Evolutionary conservation across 2,797 vertebrate genomes (phyloP), one percentile per base, ranked within the genome.

Genomic region (Sebastes wilsoni): DNA sequence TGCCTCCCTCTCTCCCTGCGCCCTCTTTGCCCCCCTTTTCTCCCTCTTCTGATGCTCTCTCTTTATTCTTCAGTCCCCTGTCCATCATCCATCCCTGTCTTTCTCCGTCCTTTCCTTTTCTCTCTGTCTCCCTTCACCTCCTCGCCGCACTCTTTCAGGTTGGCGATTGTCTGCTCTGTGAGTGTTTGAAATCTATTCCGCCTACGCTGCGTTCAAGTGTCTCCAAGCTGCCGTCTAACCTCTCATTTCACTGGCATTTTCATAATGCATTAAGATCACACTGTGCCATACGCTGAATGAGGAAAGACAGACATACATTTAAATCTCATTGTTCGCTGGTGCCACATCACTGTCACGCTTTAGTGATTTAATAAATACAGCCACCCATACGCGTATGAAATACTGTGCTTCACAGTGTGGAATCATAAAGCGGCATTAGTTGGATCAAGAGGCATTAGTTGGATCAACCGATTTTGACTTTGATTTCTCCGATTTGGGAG

Each of bases 161-260:
- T 75, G 77, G 60, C 85, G 74, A 81, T 86, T 89, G 83, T 87
- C 86, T 90, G 82, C 80, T 75, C 84, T 58, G 38, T 34, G 54
- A 82, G 81, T 85, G 79, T 77, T 83, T 87, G 75, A 87, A 84
- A 91, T 91, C 84, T 76, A 71, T 88, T 93, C 93, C 91, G n/a
- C 93, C 91, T 28, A 93, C 90, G 68, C 81, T 56, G 75, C 56
- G 1, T 83, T 91, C 77, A 60, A 90, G 89, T 83, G 84, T 89
- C 87, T 88, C 88, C 2, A 7, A 74, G 89, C 89, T 75, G 84
- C 84, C 30, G 76, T 82, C 83, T 86, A 90, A 90, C 88, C 89
- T 90, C 85, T 85, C 68, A 52, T 83, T 89, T 82, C 55, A 22
- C 86, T 56, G 74, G 77, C 91, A 85, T 83, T 81, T 84, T 66